Conservation (phyloP, 2,888 invertebrate species). For the Folsomia candida region DNA sequence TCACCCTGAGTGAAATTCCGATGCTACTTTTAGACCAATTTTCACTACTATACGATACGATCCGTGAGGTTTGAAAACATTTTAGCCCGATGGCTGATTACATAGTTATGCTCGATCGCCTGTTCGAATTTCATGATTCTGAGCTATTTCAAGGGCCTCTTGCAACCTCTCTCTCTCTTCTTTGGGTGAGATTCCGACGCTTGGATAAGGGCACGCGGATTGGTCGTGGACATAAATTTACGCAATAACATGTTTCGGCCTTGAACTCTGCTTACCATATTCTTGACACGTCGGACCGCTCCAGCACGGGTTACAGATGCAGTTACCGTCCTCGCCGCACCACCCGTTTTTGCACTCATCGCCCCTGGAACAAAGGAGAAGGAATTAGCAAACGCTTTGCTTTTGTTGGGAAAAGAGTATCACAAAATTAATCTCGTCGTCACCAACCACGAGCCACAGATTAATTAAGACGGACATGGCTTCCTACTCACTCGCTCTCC, state of each 20-base stretch:
- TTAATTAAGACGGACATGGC: background rate
- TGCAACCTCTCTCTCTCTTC: no score
- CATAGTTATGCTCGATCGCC: no score
- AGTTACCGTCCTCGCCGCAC: constrained; percentile 45
- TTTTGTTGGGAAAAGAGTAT: background rate
- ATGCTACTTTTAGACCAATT: no score
- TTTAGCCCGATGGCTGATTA: no score
- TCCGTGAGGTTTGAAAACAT: no score
- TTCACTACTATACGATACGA: no score
- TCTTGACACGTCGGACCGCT: constrained; percentile 49
- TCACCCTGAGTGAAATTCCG: no score
- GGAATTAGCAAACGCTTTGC: background rate
- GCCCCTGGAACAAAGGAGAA: constrained; percentile 4
- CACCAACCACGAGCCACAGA: background rate
- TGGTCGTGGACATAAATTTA: no score
- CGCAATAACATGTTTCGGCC: constrained; percentile 3
- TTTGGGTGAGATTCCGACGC: no score
- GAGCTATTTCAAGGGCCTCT: no score
- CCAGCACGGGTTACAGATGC: constrained; percentile 50
- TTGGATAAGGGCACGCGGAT: no score
- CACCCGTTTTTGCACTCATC: constrained; percentile 42
- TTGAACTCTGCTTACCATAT: constrained; percentile 44
- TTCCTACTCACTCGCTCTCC: background rate
- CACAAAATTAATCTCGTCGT: background rate
- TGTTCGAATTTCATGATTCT: no score